Conservation (phyloP, 2,888 invertebrate species). For the Cynaeus angustus region DNA sequence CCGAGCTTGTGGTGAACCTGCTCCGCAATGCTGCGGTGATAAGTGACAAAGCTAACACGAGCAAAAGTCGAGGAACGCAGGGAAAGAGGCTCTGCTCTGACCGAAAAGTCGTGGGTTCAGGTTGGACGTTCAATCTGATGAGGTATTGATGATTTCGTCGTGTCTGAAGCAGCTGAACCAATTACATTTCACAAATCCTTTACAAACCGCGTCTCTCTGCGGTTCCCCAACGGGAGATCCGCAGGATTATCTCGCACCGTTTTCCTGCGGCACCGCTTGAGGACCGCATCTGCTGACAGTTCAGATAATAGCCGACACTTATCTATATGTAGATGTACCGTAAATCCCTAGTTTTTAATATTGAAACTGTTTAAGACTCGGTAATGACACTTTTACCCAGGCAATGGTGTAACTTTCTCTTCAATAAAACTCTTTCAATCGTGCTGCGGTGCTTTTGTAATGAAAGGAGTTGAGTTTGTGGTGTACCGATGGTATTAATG, state of each 20-base stretch:
- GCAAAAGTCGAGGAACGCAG: constrained; percentile 29
- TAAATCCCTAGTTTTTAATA: constrained; percentile 52
- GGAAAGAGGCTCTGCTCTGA: too few relatives aligned
- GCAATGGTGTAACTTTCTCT: background rate
- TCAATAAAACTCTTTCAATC: constrained; percentile 1
- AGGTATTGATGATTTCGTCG: constrained; percentile 78
- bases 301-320: constrained; percentile 63
- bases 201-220: constrained; percentile 62
- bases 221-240: constrained; percentile 64
- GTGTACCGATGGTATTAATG: constrained; percentile 53
- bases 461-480: constrained; percentile 43
- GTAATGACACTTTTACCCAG: too few relatives aligned
- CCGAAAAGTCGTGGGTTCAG: constrained; percentile 45
- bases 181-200: constrained; percentile 75
- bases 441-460: constrained; percentile 8
- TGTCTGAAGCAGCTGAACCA: constrained; percentile 79
- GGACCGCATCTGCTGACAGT: constrained; percentile 62
- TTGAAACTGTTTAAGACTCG: too few relatives aligned
- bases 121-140: constrained; percentile 71
- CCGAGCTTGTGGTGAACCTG: constrained; percentile 34
- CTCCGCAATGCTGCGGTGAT: constrained; percentile 44
- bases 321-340: constrained; percentile 61
- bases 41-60: constrained; percentile 39
- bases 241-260: constrained; percentile 49
- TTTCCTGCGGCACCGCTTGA: constrained; percentile 53